Evolutionary conservation across 2,888 invertebrate species (phyloP), one percentile per base, ranked within the genome.

Genomic region (Agrochola lota): DNA sequence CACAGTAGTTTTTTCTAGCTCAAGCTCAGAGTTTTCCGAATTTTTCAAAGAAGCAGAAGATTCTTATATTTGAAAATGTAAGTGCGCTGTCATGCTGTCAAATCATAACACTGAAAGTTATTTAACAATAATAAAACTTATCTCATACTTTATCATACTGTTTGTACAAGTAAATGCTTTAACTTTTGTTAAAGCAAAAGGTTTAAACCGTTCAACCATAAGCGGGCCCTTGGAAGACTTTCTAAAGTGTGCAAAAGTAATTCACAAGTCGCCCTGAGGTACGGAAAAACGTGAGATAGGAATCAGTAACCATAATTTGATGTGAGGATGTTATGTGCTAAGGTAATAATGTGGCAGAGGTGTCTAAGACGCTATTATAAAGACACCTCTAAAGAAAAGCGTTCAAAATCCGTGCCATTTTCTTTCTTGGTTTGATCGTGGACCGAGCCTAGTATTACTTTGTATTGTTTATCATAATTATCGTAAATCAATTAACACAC

Each of bases 161-260:
- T 76, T 64, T 76, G 64, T 59, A 0, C 20, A 77, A 17, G 64
- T 35, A 66, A 74, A 71, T 55, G 63, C 76, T 85, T 60, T 52
- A 59, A 60, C 55, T 57, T 71, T 68, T 49, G 52, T 52, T 49
- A n/a, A 57, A 63, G 49, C 60, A 40, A 57, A 66, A 20, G 43
- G 60, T 67, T 83, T 83, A n/a, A 80, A 70, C 71, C 40, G n/a
- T 71, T 30, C 23, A 62, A 40, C 83, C 55, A 71, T 57, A 68
- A 49, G 46, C 77, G 71, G 82, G 35, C 77, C 70, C 46, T 74
- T 78, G 26, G 57, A 69, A 86, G 69, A 78, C 83, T 86, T 84
- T 84, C 85, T 84, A 84, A 76, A 84, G 74, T 87, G 77, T 59
- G 81, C 85, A 74, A 84, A 85, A 74, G 85, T 85, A 75, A 87